Percentiles rank a stretch among this genome's conserved stretches.
Evolutionary conservation across 2,113 vertebrate species (phyloP).

Genomic region (Mesitornis unicolor): DNA sequence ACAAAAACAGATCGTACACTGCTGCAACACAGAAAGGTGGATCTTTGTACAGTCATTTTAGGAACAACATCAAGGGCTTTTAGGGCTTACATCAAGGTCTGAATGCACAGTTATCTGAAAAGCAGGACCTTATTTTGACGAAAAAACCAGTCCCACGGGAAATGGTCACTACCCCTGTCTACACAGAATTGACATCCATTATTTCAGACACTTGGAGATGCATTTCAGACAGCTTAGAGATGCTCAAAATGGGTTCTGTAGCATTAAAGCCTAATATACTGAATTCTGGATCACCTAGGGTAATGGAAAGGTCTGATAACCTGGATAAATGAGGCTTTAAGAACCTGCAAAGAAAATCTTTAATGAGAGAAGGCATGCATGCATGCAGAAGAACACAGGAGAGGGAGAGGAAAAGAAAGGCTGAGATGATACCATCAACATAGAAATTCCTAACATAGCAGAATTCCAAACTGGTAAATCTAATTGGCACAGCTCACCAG

Average conservation of each 20-base stretch:
- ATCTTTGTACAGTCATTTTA: not conserved
- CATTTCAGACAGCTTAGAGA: not conserved
- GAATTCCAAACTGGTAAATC: not conserved
- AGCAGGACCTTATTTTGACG: not conserved
- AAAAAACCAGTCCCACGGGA: not conserved
- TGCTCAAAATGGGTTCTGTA: not conserved
- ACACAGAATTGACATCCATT: not conserved
- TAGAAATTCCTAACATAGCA: not conserved
- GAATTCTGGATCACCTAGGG: not conserved
- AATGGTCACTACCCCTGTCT: not conserved
- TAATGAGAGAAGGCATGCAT: rapidly evolving
- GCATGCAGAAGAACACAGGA: rapidly evolving
- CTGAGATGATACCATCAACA: not conserved
- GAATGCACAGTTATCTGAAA: not conserved
- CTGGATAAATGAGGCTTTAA: not conserved
- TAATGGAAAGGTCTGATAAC: not conserved
- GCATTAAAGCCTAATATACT: not conserved
- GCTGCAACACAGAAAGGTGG: not conserved
- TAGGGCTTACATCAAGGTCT: not conserved
- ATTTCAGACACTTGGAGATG: not conserved
- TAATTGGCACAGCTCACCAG: not conserved
- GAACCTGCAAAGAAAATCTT: not conserved
- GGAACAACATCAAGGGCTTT: no score
- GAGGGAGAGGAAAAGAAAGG: not conserved
- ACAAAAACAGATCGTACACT: not conserved